Percentiles rank a stretch among this genome's conserved stretches.
Conservation (phyloP, 2,113 vertebrate species). For the Acrocephalus arundinaceus region DNA sequence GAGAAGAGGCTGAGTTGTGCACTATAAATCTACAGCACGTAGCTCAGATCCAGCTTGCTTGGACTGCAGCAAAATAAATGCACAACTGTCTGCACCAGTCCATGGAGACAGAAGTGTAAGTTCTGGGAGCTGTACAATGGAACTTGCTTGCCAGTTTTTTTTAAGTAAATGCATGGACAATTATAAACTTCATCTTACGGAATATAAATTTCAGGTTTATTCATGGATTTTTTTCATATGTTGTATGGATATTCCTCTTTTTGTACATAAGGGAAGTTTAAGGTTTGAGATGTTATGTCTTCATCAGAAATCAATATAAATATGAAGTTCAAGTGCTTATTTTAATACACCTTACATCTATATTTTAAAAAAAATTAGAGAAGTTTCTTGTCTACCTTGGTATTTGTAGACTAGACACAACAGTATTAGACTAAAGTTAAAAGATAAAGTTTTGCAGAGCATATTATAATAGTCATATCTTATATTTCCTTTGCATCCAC, state of each 20-base stretch:
- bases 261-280: background rate
- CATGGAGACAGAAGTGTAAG: background rate
- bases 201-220: background rate
- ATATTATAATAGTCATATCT: background rate
- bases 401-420: background rate
- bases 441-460: background rate
- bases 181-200: background rate
- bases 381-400: background rate
- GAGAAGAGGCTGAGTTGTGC: background rate
- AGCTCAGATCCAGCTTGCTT: background rate
- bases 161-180: background rate
- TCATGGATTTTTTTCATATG: accelerated
- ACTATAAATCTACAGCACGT: accelerated
- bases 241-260: background rate
- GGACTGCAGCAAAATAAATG: background rate
- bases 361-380: background rate
- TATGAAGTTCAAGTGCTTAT: background rate
- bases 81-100: background rate
- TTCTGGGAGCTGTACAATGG: background rate
- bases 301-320: background rate
- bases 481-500: background rate
- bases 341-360: background rate
- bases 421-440: background rate
- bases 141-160: background rate
- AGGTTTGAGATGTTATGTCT: background rate